Evolutionary conservation across 2,113 vertebrate genomes (phyloP).

Genomic region (Carassius gibelio): DNA sequence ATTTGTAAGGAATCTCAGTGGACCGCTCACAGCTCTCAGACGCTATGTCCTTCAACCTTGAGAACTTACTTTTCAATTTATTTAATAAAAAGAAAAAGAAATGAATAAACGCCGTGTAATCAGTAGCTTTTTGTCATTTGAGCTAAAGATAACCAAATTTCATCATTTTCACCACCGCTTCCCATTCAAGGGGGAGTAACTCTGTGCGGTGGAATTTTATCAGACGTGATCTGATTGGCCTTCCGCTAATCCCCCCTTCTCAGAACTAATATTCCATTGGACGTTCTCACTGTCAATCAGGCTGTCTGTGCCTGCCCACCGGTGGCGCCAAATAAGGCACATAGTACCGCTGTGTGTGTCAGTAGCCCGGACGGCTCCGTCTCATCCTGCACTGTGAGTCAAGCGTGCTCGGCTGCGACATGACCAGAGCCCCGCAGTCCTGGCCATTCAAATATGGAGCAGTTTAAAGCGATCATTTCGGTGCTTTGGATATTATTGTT

Average conservation of each 20-base stretch:
- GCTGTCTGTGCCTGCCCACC: constrained; percentile 63
- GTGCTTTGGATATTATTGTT: constrained; percentile 78
- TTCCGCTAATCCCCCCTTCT: constrained; percentile 46
- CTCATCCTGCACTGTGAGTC: constrained; percentile 54
- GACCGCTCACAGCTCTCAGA: background rate
- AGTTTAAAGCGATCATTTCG: constrained; percentile 66
- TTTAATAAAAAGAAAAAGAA: background rate
- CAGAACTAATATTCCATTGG: constrained; percentile 60
- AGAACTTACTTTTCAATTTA: background rate
- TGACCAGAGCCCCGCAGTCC: constrained; percentile 73
- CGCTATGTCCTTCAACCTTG: background rate
- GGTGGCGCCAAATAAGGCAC: constrained; percentile 70
- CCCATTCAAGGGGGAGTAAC: constrained; percentile 55
- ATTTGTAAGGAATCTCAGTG: background rate
- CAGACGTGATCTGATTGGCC: constrained; percentile 63
- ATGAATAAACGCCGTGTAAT: background rate
- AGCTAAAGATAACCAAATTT: background rate
- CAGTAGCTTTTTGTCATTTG: background rate
- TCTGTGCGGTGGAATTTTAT: constrained; percentile 47
- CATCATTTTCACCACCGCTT: constrained; percentile 17
- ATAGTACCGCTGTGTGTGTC: constrained; percentile 45
- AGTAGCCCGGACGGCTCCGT: constrained; percentile 63
- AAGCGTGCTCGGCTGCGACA: constrained; percentile 64
- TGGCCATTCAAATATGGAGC: constrained; percentile 76
- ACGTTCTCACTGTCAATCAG: constrained; percentile 64